Conservation (phyloP, 2,797 vertebrate genomes). For the Periophthalmus magnuspinnatus region DNA sequence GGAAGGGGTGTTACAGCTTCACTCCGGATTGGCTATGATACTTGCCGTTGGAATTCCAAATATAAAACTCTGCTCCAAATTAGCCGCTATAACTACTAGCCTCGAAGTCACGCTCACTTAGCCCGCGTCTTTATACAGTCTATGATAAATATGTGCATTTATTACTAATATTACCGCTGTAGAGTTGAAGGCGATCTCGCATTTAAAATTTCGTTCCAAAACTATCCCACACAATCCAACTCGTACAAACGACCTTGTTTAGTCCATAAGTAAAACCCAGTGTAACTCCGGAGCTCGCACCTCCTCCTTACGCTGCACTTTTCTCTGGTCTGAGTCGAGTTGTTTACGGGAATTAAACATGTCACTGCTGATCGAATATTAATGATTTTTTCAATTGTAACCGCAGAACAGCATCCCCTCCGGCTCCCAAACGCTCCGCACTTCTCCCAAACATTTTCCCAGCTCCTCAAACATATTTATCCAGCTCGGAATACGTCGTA, state of each 20-base stretch:
- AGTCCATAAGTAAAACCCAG: neutral
- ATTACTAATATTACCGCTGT: no score
- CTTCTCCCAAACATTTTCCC: slow-evolving; percentile 49
- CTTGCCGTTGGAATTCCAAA: no score
- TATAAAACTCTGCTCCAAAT: no score
- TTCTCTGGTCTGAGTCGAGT: slow-evolving; percentile 20
- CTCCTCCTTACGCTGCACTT: neutral
- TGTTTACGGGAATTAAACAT: slow-evolving; percentile 23
- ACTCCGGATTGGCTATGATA: no score
- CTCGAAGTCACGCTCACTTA: no score
- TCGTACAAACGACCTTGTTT: neutral
- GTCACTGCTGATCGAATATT: slow-evolving; percentile 39
- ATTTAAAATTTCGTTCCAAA: neutral
- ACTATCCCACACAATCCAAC: neutral
- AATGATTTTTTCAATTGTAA: slow-evolving; percentile 32
- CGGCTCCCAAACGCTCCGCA: slow-evolving; percentile 23
- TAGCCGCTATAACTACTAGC: no score
- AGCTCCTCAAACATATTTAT: slow-evolving; percentile 69
- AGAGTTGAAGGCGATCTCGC: no score
- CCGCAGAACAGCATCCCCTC: slow-evolving; percentile 14
- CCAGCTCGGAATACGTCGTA: slow-evolving; percentile 57
- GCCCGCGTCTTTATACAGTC: no score
- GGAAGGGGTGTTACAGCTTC: no score
- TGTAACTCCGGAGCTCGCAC: neutral
- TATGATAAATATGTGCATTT: no score